phyloP scores from a whole-genome alignment of 2,113 vertebrate species.

The Ondatra zibethicus region DNA sequence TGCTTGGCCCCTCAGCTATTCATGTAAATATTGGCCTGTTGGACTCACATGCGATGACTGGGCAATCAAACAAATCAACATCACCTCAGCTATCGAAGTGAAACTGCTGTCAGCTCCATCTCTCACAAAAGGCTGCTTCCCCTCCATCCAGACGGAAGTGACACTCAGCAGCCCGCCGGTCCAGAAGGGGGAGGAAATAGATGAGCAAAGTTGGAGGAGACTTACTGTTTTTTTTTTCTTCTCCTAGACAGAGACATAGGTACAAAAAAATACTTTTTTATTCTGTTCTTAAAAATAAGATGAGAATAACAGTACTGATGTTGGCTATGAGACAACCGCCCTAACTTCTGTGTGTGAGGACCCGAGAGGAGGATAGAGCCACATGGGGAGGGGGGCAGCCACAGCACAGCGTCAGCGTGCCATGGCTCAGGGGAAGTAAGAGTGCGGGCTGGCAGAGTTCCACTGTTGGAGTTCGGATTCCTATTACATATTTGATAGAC shows the following conservation, averaged over 20 bases:
- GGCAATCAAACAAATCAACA: background rate
- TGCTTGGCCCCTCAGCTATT: background rate
- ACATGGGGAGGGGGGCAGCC: background rate
- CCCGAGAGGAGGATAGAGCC: background rate
- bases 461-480: background rate
- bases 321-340: background rate
- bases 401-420: background rate
- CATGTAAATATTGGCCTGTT: constrained; percentile 20
- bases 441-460: background rate
- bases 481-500: background rate
- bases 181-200: constrained; percentile 62
- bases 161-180: background rate
- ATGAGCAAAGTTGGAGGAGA: background rate
- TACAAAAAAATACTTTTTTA: constrained; percentile 47
- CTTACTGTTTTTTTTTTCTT: constrained; percentile 33
- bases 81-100: background rate
- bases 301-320: background rate
- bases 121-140: constrained; percentile 54
- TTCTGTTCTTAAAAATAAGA: constrained; percentile 38
- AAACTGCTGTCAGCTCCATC: background rate
- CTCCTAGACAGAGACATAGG: background rate
- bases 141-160: background rate
- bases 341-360: background rate
- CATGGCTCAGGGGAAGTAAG: background rate
- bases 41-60: background rate